These are phyloP conservation scores for Tipula unca DNA, from an alignment of 2,888 invertebrate species.

Conservation along the genomic window DNA sequence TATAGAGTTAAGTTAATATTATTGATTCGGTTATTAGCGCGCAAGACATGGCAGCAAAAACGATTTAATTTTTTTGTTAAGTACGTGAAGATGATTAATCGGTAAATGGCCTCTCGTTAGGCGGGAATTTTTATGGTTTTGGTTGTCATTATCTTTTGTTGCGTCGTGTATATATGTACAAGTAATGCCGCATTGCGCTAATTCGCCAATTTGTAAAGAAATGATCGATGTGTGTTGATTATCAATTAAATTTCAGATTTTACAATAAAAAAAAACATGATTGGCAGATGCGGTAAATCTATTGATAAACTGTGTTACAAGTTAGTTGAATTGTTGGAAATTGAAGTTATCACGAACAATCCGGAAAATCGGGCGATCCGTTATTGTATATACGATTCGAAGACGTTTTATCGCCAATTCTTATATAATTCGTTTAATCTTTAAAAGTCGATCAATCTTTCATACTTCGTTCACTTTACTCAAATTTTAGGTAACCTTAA, in stretches of 20 bases:
- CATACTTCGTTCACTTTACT: too few relatives aligned
- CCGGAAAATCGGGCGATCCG: too few relatives aligned
- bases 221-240: not conserved
- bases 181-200: not conserved
- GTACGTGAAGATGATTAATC: not conserved
- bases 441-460: too few relatives aligned
- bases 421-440: too few relatives aligned
- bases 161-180: not conserved
- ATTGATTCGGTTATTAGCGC: not conserved
- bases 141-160: not conserved
- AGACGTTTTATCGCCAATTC: too few relatives aligned
- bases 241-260: not conserved
- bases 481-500: too few relatives aligned
- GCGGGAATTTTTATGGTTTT: not conserved
- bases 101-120: not conserved
- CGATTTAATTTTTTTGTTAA: not conserved
- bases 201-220: not conserved
- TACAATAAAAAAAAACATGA: not conserved
- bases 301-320: not conserved
- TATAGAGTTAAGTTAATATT: too few relatives aligned
- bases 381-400: too few relatives aligned
- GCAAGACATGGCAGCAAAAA: not conserved
- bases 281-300: not conserved
- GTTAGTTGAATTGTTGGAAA: too few relatives aligned
- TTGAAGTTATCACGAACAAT: too few relatives aligned